These are phyloP conservation scores for Neodiprion fabricii DNA, from an alignment of 1,140 invertebrate genomes.

Conservation along the genomic window DNA sequence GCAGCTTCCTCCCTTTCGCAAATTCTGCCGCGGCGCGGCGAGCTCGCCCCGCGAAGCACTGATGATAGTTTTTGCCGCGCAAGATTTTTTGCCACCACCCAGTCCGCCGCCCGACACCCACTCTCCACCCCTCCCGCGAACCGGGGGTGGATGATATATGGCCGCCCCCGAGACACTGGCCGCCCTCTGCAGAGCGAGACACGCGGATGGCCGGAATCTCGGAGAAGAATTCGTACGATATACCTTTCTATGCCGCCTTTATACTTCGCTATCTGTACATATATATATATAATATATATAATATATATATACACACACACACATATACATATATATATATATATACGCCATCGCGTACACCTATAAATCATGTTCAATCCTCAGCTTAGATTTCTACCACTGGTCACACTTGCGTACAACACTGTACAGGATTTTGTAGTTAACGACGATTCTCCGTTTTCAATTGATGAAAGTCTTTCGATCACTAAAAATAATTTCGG, in stretches of 20 bases:
- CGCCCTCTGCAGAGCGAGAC: slow-evolving; percentile 49
- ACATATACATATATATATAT: too few species aligned
- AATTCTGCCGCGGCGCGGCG: background rate
- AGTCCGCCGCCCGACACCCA: background rate
- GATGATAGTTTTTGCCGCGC: slow-evolving; percentile 60
- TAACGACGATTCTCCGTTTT: too few species aligned
- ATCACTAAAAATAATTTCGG: too few species aligned
- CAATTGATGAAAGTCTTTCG: too few species aligned
- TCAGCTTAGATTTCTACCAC: background rate
- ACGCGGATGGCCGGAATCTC: slow-evolving; percentile 39
- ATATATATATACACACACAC: too few species aligned
- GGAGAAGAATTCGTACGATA: slow-evolving; percentile 48
- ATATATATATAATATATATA: background rate
- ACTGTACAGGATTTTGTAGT: background rate
- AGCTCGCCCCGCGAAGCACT: slow-evolving; percentile 59
- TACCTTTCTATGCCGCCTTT: background rate
- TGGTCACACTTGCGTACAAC: background rate
- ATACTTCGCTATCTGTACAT: background rate
- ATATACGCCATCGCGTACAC: too few species aligned
- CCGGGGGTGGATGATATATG: slow-evolving; percentile 60
- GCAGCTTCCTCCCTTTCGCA: slow-evolving; percentile 32
- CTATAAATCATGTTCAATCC: background rate
- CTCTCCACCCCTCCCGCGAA: slow-evolving; percentile 39
- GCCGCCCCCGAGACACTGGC: slow-evolving; percentile 60
- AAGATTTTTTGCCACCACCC: slow-evolving; percentile 58